Percentiles rank a stretch among this genome's conserved stretches.
Evolutionary conservation across 2,888 invertebrate genomes (phyloP).

Genomic region (Limnephilus rhombicus): DNA sequence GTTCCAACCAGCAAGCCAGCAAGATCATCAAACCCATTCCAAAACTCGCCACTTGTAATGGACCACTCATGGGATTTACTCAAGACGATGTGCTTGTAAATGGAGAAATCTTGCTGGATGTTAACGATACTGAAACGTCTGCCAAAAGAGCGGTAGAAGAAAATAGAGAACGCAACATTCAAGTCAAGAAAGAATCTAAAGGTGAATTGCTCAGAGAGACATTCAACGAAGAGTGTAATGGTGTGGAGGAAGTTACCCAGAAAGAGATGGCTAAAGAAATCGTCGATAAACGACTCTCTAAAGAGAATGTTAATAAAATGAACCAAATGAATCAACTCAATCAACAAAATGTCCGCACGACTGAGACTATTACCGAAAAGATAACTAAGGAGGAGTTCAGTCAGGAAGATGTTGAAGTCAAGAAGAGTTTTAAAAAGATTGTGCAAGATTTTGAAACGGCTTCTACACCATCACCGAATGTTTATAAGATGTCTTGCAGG

Average conservation of each 20-base stretch:
- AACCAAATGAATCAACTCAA: background rate
- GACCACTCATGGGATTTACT: background rate
- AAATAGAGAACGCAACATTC: background rate
- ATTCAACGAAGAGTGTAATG: background rate
- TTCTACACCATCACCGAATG: slow-evolving; percentile 50
- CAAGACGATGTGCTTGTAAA: slow-evolving; percentile 53
- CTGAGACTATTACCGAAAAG: background rate
- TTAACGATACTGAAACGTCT: slow-evolving; percentile 71
- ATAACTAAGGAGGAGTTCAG: background rate
- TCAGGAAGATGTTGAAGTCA: slow-evolving; percentile 70
- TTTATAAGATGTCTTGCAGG: slow-evolving; percentile 53
- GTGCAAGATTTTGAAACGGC: slow-evolving; percentile 52
- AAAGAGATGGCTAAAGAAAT: background rate
- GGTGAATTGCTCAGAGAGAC: background rate
- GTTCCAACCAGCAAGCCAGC: background rate
- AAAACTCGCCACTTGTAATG: background rate
- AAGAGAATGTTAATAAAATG: background rate
- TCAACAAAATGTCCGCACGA: background rate
- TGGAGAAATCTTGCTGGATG: slow-evolving; percentile 68
- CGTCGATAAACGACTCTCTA: background rate
- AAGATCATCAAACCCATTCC: background rate
- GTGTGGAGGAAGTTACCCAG: background rate
- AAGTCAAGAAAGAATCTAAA: slow-evolving; percentile 5
- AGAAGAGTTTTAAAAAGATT: slow-evolving; percentile 58
- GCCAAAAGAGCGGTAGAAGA: slow-evolving; percentile 67